Evolutionary conservation across 1,140 invertebrate species (phyloP), one percentile per base, ranked within the genome.

Genomic region (Leptinotarsa lineolata): DNA sequence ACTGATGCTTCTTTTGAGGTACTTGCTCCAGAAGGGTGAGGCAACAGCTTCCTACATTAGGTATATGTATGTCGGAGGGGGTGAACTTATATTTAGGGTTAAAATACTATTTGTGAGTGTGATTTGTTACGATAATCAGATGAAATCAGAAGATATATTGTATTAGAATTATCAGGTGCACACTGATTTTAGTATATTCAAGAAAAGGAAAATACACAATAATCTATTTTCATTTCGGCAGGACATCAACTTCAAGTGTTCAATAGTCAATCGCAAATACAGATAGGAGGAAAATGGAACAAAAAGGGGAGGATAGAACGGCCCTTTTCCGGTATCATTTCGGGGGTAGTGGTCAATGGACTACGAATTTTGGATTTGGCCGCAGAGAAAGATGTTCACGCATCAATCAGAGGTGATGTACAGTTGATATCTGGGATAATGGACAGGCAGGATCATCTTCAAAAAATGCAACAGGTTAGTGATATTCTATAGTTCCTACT

Each of bases 221-320:
- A 15, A 48, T 54, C 1, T 54, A 15, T 8, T 8, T 54, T 54
- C 15, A 68, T 15, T 44, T 45, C 60, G 13, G 15, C 81, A 96
- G 95, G 95, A 70, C 90, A 92, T 79, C 95, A 97, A 79, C 89
- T 95, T 64, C 92, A 91, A 63, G 93, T 96, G 21, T 98, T 98
- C 86, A 97, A 98, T 86, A 92, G 92, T 79, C 96, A 97, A 88
- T 94, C 94, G 12, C 91, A 90, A 21, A 92, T 98, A 67, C 92
- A 95, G 80, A 89, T 97, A n/a, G 97, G 97, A 18, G 95, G 96
- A 6, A 92, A 92, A 77, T 91, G 91, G 87, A 93, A 93, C 20
- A 89, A 90, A 78, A 92, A 91, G 80, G 92, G 91, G 80, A 88
- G 89, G 68, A 92, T 97, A 39, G 91, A 94, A 75, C 85, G 92